Base-by-base conservation (phyloP, 2,113 vertebrate genomes). In the Barbus barbus region DNA sequence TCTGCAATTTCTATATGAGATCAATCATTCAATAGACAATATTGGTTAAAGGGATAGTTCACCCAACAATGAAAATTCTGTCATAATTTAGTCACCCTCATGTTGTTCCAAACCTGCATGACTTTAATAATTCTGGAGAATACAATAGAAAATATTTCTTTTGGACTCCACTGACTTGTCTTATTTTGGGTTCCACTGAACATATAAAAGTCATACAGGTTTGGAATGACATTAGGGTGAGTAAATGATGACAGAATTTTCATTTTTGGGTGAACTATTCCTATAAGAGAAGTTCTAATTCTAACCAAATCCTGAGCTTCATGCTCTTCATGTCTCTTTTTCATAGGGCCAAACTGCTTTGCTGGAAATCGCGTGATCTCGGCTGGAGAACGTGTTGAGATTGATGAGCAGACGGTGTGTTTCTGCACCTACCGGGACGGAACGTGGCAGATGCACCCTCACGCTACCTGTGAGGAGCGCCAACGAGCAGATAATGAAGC, bases 281-380 rank as follows among this genome's bases (percentile, higher is more conserved):
- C 56, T 65, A 8, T 31, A 31, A 65, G 28, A 36, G 3, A 22
- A 41, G 36, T 11, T 24, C 3, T 33, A 33, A 51, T 31, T 53
- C 1, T 3, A 51, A 20, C 44, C 9, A 4, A 46, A 46, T 46
- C 3, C 44, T 13, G 44, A 46, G 44, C 41, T 44, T 61, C 2
- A 46, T 14, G 24, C 38, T 58, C 38, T 22, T n/a, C n/a, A n/a
- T 28, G 9, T 85, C 16, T 90, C 20, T 75, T 2, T 0, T 58
- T 73, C 0, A 0, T 76, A 95, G 94, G 94, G 58, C 93, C 94
- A 8, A 95, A 95, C 91, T 95, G 94, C 86, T 95, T 94, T 33
- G 94, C 91, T 1, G 93, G 94, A 4, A 93, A 87, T 89, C 83
- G 87, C 58, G 91, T 95, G 87, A 95, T 95, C 86, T 90, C 93